Conservation (phyloP, 1,140 invertebrate genomes). For the Drosophila micromelanica region DNA sequence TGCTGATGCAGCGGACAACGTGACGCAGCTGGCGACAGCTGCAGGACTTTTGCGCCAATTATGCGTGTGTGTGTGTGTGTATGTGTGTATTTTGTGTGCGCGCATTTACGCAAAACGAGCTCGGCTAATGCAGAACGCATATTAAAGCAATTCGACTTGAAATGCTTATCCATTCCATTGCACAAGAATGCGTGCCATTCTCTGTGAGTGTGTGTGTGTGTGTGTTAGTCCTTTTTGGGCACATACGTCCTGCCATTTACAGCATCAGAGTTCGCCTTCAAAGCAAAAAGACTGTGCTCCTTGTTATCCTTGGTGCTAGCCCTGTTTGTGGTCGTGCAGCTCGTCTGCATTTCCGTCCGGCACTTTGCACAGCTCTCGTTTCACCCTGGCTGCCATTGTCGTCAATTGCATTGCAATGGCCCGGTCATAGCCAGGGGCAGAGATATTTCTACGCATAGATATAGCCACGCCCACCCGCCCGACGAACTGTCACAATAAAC, state of each 20-base stretch:
- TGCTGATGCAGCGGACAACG: slow-evolving; percentile 72
- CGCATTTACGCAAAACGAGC: slow-evolving; percentile 77
- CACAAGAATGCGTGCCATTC: slow-evolving; percentile 39
- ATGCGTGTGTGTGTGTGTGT: slow-evolving; percentile 40
- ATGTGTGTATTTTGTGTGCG: slow-evolving; percentile 33
- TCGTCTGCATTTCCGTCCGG: slow-evolving; percentile 67
- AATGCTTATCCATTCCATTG: slow-evolving; percentile 71
- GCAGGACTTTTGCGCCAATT: slow-evolving; percentile 64
- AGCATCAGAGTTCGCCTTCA: slow-evolving; percentile 58
- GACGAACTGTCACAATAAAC: slow-evolving; percentile 36
- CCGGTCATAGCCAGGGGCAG: slow-evolving; percentile 37
- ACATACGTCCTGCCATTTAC: slow-evolving; percentile 49
- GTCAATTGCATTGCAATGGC: slow-evolving; percentile 70
- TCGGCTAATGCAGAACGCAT: slow-evolving; percentile 74
- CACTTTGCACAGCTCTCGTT: slow-evolving; percentile 57
- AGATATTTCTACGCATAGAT: slow-evolving; percentile 8
- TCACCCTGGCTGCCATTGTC: slow-evolving; percentile 57
- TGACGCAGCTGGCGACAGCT: slow-evolving; percentile 72
- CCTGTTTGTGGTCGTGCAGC: slow-evolving; percentile 28
- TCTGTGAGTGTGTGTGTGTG: slow-evolving; percentile 22
- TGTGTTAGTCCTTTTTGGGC: slow-evolving; percentile 8
- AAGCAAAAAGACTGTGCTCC: slow-evolving; percentile 52
- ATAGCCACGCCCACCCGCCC: background rate
- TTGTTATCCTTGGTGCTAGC: background rate
- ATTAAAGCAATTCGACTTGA: slow-evolving; percentile 73